Evolutionary conservation across 2,113 vertebrate genomes (phyloP).

Genomic region (Corydoras maculifer): DNA sequence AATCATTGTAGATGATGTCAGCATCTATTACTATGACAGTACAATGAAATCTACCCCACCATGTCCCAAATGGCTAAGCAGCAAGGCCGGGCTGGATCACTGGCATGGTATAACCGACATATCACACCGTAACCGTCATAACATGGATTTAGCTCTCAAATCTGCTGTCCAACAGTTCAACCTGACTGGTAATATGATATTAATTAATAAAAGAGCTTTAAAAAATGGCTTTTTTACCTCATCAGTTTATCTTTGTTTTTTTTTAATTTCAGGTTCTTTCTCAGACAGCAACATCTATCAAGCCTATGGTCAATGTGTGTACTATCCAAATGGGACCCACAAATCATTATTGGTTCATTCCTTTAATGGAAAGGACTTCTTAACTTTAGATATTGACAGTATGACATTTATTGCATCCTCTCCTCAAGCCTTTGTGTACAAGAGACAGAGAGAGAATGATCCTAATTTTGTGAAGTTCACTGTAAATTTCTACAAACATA

Average conservation of each 20-base stretch:
- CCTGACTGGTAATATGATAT: conserved; percentile 3
- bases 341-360: background rate
- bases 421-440: background rate
- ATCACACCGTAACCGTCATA: background rate
- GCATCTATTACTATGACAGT: conserved; percentile 7
- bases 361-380: conserved; percentile 17
- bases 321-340: conserved; percentile 7
- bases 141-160: background rate
- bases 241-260: background rate
- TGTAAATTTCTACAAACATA: background rate
- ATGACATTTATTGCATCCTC: background rate
- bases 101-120: conserved; percentile 1
- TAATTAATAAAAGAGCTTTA: background rate
- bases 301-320: conserved; percentile 17
- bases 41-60: background rate
- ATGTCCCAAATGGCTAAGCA: conserved; percentile 12
- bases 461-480: background rate
- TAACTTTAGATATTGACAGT: conserved; percentile 5
- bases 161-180: conserved; percentile 14
- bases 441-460: background rate
- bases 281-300: conserved; percentile 5
- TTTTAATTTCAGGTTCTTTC: background rate
- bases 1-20: background rate
- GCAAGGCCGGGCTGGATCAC: background rate
- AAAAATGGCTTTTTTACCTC: background rate